These are phyloP conservation scores for Melanaphis sacchari DNA, from an alignment of 1,140 invertebrate species.

Conservation along the genomic window DNA sequence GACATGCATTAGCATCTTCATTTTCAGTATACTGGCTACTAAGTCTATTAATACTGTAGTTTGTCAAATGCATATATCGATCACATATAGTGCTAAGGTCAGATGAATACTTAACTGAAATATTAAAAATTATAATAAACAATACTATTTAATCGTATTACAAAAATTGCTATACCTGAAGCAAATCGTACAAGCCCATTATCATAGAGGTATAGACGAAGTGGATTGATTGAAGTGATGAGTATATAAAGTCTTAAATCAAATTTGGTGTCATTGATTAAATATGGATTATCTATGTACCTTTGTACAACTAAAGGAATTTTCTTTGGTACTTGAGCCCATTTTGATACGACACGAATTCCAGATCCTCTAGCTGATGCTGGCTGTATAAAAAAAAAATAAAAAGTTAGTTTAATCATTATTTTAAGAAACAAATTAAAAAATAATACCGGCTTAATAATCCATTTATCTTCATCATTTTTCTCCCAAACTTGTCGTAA, in stretches of 20 bases:
- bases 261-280: conserved; percentile 95
- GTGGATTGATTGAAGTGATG: conserved; percentile 92
- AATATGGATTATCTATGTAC: conserved; percentile 85
- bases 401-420: neutral
- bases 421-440: neutral
- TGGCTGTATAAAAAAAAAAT: conserved; percentile 67
- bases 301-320: conserved; percentile 87
- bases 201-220: conserved; percentile 91
- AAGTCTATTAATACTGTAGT: conserved; percentile 96
- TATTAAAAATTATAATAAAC: conserved; percentile 41
- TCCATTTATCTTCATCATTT: conserved; percentile 75
- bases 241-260: conserved; percentile 91
- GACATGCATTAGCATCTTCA: conserved; percentile 81
- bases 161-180: conserved; percentile 69
- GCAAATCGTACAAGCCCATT: conserved; percentile 94
- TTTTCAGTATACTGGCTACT: conserved; percentile 85
- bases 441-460: conserved; percentile 76
- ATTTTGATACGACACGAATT: conserved; percentile 91
- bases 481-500: conserved; percentile 87
- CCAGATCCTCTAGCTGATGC: conserved; percentile 94
- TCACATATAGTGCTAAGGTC: conserved; percentile 81
- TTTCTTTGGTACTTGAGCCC: conserved; percentile 91
- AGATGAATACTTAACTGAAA: conserved; percentile 81
- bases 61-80: conserved; percentile 97
- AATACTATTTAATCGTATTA: neutral